These are phyloP conservation scores for Acrocyrtus sp. DNA, from an alignment of 2,888 invertebrate species.

Conservation along the genomic window DNA sequence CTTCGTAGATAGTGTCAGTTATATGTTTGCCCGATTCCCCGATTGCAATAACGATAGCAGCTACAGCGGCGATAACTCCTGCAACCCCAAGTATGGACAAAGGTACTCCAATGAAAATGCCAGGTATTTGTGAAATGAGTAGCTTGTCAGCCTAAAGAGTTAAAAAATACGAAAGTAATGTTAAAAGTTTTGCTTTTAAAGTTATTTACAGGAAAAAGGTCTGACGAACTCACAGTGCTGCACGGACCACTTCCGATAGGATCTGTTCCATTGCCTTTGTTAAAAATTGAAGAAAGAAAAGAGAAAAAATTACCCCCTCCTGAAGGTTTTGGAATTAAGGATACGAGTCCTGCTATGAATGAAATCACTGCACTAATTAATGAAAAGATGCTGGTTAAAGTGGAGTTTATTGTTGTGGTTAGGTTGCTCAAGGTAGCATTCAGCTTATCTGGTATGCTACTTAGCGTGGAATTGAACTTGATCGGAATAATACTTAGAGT, in stretches of 20 bases:
- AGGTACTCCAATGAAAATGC: constrained; percentile 24
- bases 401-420: neutral
- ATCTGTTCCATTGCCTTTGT: too few species aligned
- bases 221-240: too few species aligned
- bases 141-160: neutral
- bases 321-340: neutral
- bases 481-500: too few species aligned
- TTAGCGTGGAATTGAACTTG: neutral
- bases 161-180: neutral
- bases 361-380: neutral
- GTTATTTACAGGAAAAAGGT: too few species aligned
- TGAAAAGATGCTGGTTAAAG: neutral
- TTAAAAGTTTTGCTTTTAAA: too few species aligned
- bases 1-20: neutral
- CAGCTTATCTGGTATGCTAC: neutral
- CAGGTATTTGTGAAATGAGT: constrained; percentile 7
- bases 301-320: neutral
- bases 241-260: too few species aligned
- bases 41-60: constrained; percentile 12
- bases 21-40: neutral
- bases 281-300: too few species aligned
- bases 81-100: constrained; percentile 18
- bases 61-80: constrained; percentile 11
- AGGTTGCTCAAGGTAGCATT: neutral
- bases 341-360: neutral